Evolutionary conservation across 2,888 invertebrate species (phyloP).

Genomic region (Schrankia costaestrigalis): DNA sequence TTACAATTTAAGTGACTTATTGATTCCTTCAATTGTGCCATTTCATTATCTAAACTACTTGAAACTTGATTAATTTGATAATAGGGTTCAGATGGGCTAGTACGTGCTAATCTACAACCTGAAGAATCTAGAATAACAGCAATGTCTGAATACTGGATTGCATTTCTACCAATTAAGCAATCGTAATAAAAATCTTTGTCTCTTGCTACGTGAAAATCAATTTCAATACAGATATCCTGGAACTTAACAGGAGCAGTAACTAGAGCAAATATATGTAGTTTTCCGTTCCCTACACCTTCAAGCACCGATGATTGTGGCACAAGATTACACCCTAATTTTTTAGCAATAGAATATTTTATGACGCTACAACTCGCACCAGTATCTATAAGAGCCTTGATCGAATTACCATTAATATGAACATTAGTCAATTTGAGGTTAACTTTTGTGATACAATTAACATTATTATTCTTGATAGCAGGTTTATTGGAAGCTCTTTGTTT

Average conservation of each 20-base stretch:
- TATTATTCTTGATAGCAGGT: background rate
- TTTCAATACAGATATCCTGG: conserved; percentile 17
- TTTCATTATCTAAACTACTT: too few species aligned
- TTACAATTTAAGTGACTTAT: too few species aligned
- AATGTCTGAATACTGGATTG: background rate
- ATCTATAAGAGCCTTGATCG: conserved; percentile 2
- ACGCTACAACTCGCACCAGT: conserved; percentile 12
- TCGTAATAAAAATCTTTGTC: conserved; percentile 2
- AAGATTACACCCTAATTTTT: background rate
- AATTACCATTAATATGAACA: background rate
- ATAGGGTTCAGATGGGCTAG: too few species aligned
- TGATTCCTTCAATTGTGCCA: too few species aligned
- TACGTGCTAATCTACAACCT: conserved; percentile 5
- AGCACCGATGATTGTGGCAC: background rate
- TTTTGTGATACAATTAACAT: background rate
- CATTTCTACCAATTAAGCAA: conserved; percentile 6
- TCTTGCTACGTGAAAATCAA: conserved; percentile 16
- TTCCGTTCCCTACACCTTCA: conserved; percentile 1
- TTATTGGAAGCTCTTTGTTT: background rate
- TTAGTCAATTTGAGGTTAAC: background rate
- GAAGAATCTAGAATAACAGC: conserved; percentile 3
- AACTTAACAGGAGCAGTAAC: conserved; percentile 13
- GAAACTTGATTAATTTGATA: too few species aligned
- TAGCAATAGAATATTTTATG: conserved; percentile 4
- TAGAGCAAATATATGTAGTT: conserved; percentile 1